phyloP scores from a whole-genome alignment of 2,888 invertebrate species.

The Diplazon laetatorius region DNA sequence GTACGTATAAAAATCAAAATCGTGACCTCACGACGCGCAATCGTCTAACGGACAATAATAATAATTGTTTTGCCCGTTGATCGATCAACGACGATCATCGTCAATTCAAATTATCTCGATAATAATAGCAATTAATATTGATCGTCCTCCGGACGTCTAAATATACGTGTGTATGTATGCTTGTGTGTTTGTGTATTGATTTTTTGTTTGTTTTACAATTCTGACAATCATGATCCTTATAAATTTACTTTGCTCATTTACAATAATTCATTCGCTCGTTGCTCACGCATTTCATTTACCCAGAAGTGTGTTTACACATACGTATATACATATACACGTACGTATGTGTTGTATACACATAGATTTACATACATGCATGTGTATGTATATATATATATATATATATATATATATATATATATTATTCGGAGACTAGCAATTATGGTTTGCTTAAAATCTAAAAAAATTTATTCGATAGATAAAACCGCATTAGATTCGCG shows the following conservation, averaged over 20 bases:
- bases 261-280: slow-evolving; percentile 42
- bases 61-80: slow-evolving; percentile 22
- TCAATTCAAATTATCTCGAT: slow-evolving; percentile 37
- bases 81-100: slow-evolving; percentile 19
- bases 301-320: slow-evolving; percentile 41
- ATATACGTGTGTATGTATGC: slow-evolving; percentile 5
- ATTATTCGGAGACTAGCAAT: slow-evolving; percentile 77
- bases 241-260: slow-evolving; percentile 20
- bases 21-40: neutral
- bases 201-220: slow-evolving; percentile 18
- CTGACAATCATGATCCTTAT: slow-evolving; percentile 29
- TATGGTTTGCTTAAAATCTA: slow-evolving; percentile 73
- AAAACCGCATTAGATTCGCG: slow-evolving; percentile 65
- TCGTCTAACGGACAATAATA: slow-evolving; percentile 13
- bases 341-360: too few species aligned
- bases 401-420: slow-evolving; percentile 62
- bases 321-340: too few species aligned
- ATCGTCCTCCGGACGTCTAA: slow-evolving; percentile 9
- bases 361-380: slow-evolving; percentile 41
- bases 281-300: slow-evolving; percentile 10
- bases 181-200: slow-evolving; percentile 4
- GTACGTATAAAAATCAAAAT: slow-evolving; percentile 52
- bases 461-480: slow-evolving; percentile 70
- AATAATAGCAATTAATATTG: slow-evolving; percentile 50
- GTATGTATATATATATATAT: slow-evolving; percentile 54